A percentile compares a stretch with the other conserved stretches of the same genome.
These are phyloP conservation scores for Synergus itoensis DNA, from an alignment of 2,888 invertebrate genomes.

Conservation along the genomic window DNA sequence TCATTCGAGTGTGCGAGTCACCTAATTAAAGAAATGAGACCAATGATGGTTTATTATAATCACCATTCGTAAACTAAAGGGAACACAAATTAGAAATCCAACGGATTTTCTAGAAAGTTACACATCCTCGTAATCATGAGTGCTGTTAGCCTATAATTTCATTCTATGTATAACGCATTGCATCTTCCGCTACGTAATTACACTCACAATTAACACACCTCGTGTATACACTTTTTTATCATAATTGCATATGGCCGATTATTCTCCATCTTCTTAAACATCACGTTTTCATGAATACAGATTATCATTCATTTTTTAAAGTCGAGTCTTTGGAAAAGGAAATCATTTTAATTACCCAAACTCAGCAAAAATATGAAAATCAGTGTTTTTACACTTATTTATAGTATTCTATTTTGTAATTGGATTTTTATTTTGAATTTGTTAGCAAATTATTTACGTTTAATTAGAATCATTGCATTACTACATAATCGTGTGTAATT, in stretches of 20 bases:
- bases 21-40: slow-evolving; percentile 23
- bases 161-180: slow-evolving; percentile 29
- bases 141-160: slow-evolving; percentile 39
- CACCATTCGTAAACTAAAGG: background rate
- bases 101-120: slow-evolving; percentile 38
- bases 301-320: background rate
- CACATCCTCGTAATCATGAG: slow-evolving; percentile 36
- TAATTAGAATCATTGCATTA: background rate
- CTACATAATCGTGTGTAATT: background rate
- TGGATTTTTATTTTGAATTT: no score
- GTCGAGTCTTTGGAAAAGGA: background rate
- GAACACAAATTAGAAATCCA: slow-evolving; percentile 32
- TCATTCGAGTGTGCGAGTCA: background rate
- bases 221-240: slow-evolving; percentile 16
- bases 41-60: slow-evolving; percentile 31
- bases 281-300: background rate
- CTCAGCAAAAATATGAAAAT: no score
- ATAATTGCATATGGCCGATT: slow-evolving; percentile 12
- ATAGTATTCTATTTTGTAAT: no score
- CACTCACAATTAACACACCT: slow-evolving; percentile 24
- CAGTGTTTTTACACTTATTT: no score
- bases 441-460: background rate
- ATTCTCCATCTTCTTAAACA: background rate
- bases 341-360: no score
- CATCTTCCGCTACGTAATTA: slow-evolving; percentile 34